Percentiles rank a stretch among this genome's conserved stretches.
These are phyloP conservation scores for Brachionus manjavacas DNA, from an alignment of 1,140 invertebrate species.

Conservation along the genomic window DNA sequence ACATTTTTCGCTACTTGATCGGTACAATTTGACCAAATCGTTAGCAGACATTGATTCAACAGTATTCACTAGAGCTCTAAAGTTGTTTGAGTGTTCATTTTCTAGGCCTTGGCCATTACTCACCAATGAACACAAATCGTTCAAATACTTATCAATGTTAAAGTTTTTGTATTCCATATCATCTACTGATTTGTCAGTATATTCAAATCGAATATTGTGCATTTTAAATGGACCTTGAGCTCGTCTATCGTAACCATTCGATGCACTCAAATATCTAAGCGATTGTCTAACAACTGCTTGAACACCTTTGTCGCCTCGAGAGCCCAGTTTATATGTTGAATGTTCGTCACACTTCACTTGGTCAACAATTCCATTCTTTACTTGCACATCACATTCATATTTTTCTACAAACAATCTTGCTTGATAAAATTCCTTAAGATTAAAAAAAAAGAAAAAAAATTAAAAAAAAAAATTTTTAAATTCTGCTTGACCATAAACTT, in stretches of 20 bases:
- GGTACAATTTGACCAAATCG: background rate
- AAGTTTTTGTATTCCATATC: constrained; percentile 24
- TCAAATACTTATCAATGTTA: background rate
- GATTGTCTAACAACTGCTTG: constrained; percentile 40
- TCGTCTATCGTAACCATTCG: background rate
- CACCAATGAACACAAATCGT: background rate
- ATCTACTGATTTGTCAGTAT: constrained; percentile 20
- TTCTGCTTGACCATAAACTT: background rate
- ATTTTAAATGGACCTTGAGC: constrained; percentile 19
- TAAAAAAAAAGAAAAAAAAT: too few species aligned
- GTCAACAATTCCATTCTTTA: background rate
- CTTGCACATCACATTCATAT: background rate
- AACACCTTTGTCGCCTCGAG: constrained; percentile 19
- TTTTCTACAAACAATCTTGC: constrained; percentile 35
- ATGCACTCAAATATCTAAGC: background rate
- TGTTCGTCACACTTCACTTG: constrained; percentile 17
- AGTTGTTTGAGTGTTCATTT: constrained; percentile 32
- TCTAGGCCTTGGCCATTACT: background rate
- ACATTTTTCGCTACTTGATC: background rate
- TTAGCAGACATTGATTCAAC: background rate
- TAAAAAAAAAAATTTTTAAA: too few species aligned
- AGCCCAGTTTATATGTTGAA: constrained; percentile 38
- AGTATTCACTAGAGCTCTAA: constrained; percentile 14
- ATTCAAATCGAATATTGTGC: constrained; percentile 25
- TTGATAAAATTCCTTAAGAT: constrained; percentile 24